Conservation (phyloP, 2,113 vertebrate species). For the Boleophthalmus pectinirostris region DNA sequence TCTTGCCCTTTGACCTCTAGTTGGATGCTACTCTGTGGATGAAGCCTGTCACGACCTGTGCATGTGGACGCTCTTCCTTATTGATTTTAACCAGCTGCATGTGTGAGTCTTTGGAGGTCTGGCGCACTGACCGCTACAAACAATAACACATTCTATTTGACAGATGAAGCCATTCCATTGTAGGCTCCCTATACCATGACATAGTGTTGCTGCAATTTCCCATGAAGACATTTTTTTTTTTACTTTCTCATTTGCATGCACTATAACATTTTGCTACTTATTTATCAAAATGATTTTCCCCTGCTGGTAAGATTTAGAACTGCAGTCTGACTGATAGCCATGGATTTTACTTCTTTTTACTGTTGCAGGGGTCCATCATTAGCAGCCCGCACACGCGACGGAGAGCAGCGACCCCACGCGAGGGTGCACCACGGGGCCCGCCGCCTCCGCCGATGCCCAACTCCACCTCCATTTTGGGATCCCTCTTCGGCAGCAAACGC, state of each 20-base stretch:
- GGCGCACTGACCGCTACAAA: constrained; percentile 47
- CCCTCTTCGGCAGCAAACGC: constrained; percentile 89
- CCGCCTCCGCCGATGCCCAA: constrained; percentile 85
- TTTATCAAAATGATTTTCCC: constrained; percentile 57
- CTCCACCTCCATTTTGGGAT: constrained; percentile 88
- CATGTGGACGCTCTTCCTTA: constrained; percentile 70
- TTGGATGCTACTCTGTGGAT: constrained; percentile 68
- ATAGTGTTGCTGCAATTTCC: constrained; percentile 56
- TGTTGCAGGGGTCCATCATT: constrained; percentile 98
- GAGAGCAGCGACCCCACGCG: constrained; percentile 87
- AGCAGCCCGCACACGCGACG: constrained; percentile 93
- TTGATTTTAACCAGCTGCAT: constrained; percentile 72
- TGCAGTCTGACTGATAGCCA: constrained; percentile 33
- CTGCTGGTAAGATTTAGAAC: constrained; percentile 30
- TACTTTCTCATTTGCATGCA: constrained; percentile 74
- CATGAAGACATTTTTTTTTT: constrained; percentile 61
- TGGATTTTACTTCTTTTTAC: constrained; percentile 52
- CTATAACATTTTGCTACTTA: constrained; percentile 72
- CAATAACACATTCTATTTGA: constrained; percentile 31
- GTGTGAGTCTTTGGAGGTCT: constrained; percentile 66
- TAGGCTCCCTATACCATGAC: constrained; percentile 39
- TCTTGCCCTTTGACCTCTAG: constrained; percentile 58
- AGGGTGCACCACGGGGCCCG: constrained; percentile 85
- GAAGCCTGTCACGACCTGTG: constrained; percentile 69
- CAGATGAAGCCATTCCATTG: constrained; percentile 27